Base-by-base conservation (phyloP, 2,113 vertebrate species). In the Sebastes fasciatus region DNA sequence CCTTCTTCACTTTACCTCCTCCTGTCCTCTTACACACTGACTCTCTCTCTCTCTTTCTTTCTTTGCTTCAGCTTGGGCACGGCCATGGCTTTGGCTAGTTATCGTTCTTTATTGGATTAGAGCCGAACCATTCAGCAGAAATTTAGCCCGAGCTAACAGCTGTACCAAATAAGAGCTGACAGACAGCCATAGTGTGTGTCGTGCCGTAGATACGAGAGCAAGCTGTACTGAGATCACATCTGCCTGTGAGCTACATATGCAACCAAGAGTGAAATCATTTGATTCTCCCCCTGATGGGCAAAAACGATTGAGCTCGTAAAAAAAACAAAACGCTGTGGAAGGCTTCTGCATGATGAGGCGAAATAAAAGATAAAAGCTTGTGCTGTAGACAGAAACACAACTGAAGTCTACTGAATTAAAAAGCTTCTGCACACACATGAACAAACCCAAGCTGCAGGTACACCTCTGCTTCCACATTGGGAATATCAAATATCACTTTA, bases 51-150 rank as follows among this genome's bases (percentile, higher is more conserved):
- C 52, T 69, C 19, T 58, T 16, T n/a, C 70, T 40, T 9, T 34
- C 52, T 26, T 5, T 16, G 14, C 57, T 40, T 57, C 2, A 14
- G 40, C 40, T 63, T 2, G 23, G 51, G 51, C 63, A 26, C 11
- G 4, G 26, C 58, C 65, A 1, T 58, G 7, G 1, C 71, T 65
- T 16, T 26, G 23, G 51, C 1, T 66, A 4, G 19, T 85, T 81
- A 74, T 78, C 54, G 6, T 49, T 49, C 58, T 66, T 89, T 80
- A 88, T 88, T 79, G 88, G 88, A 93, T 91, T 88, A 92, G 45
- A 67, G 55, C 4, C 3, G 62, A 66, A 74, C 74, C 65, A 79
- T 83, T 89, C 73, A 88, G 86, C 16, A 80, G 81, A 92, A 89
- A 85, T 86, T 34, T 72, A 79, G n/a, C 89, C 49, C 43, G 17